Conservation (phyloP, 2,797 vertebrate genomes). For the Octomys mimax region DNA sequence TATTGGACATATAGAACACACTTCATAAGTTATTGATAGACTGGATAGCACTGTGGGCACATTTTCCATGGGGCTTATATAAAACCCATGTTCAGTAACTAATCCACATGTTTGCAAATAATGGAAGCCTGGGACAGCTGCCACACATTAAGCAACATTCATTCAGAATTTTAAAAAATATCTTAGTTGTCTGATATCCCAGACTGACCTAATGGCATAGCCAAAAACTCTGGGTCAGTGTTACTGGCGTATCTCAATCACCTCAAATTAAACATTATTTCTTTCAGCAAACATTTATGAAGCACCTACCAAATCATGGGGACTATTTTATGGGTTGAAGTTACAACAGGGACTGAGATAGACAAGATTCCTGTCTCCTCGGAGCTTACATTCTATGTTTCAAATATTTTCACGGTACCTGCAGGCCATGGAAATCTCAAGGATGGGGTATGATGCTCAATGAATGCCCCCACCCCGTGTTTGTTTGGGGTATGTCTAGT, state of each 20-base stretch:
- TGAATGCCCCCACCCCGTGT: background rate
- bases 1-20: background rate
- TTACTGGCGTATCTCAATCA: background rate
- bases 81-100: background rate
- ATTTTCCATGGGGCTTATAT: background rate
- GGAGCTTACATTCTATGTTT: background rate
- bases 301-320: background rate
- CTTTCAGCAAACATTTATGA: constrained; percentile 28
- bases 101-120: background rate
- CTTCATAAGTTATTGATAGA: background rate
- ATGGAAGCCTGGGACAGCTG: background rate
- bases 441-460: background rate
- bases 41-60: background rate
- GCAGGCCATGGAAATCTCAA: background rate
- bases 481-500: background rate
- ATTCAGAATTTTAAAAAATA: background rate
- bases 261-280: background rate
- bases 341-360: background rate
- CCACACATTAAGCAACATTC: background rate
- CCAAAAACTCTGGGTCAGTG: background rate
- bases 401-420: background rate
- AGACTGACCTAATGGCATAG: background rate
- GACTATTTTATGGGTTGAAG: background rate
- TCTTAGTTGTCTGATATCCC: background rate
- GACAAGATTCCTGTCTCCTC: background rate